These are phyloP conservation scores for Nemurella pictetii DNA, from an alignment of 2,888 invertebrate species.

Conservation along the genomic window DNA sequence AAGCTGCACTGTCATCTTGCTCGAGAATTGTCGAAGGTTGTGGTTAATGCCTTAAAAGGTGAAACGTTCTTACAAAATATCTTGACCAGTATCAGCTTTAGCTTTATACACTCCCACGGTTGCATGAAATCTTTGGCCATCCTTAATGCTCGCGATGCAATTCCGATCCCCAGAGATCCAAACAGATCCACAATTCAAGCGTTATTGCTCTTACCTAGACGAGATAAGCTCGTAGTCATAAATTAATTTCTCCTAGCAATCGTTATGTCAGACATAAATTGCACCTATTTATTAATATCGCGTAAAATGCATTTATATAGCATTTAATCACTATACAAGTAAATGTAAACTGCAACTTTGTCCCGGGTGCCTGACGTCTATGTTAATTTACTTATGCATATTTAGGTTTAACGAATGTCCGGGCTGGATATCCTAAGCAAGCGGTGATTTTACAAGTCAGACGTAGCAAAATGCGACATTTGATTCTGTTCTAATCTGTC, in stretches of 20 bases:
- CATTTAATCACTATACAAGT: neutral
- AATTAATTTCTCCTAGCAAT: neutral
- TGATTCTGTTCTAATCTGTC: neutral
- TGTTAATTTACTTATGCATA: neutral
- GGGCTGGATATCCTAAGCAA: too few relatives aligned
- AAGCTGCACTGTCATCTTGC: neutral
- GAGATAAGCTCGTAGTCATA: neutral
- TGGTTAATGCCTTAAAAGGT: neutral
- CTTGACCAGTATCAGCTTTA: neutral
- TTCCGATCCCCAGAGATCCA: neutral
- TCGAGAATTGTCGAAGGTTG: neutral
- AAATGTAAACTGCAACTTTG: neutral
- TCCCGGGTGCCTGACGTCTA: neutral
- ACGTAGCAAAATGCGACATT: neutral
- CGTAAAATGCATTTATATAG: neutral
- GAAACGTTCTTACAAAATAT: neutral
- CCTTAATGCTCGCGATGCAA: neutral
- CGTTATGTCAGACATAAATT: neutral
- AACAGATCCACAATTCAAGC: neutral
- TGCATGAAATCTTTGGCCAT: neutral
- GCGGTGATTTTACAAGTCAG: neutral
- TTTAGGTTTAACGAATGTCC: neutral
- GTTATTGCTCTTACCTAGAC: neutral
- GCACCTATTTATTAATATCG: neutral
- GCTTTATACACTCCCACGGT: neutral